Base-by-base conservation (phyloP, 2,797 vertebrate species). In the Falco peregrinus region DNA sequence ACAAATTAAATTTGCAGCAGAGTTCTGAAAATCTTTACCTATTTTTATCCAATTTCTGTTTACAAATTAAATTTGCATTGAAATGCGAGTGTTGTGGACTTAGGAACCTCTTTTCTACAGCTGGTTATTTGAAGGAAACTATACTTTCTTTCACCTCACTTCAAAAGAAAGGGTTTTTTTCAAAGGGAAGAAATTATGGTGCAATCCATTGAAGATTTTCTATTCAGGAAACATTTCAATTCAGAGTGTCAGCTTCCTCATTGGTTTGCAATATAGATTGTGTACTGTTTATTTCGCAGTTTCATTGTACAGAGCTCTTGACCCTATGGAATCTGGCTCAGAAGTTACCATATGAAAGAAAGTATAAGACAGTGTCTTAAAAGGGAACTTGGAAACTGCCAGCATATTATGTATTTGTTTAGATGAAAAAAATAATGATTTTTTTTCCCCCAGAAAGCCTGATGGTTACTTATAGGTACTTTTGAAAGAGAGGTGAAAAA, bases 51-150 rank as follows among this genome's bases (percentile, higher is more conserved):
- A 10, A 3, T 48, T 68, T 84, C 73, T 82, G 7, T 59, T 91
- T 69, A 67, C 15, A 54, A 39, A 39, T 50, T 35, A 54, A 65
- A 73, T 69, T 43, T 79, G 5, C 45, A n/a, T 50, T 22, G 16
- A 35, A 78, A 70, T 45, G 16, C 0, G 0, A 81, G 26, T 33
- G 7, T 14, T 70, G 35, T 24, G 22, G 57, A 7, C 19, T 45
- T 47, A 16, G n/a, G 9, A 73, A 51, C 51, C 13, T 33, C 17
- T n/a, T 67, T 80, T 60, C 41, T 51, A 56, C 53, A 37, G 16
- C 9, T 19, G 33, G 71, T 50, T 75, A 57, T 74, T 70, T 67
- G 59, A 86, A 57, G 57, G 28, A 74, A 89, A 57, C 4, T 0
- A 6, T 6, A 10, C 26, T 41, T 90, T 54, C 25, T 50, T 81